These are phyloP conservation scores for Trichogramma dendrolimi DNA, from an alignment of 2,888 invertebrate genomes.

Conservation along the genomic window DNA sequence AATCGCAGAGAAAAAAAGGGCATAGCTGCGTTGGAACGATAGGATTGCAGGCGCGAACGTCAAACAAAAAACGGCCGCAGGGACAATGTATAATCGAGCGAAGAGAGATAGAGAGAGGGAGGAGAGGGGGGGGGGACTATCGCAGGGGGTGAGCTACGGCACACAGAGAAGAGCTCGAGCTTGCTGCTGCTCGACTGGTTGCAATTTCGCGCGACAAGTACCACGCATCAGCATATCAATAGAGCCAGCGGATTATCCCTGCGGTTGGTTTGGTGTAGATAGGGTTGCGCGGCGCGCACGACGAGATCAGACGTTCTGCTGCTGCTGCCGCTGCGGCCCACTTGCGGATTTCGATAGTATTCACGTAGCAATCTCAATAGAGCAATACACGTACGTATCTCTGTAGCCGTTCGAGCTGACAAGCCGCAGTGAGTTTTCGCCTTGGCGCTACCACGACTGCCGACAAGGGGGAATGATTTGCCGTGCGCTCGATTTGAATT, in stretches of 20 bases:
- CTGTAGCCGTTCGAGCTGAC: too few relatives aligned
- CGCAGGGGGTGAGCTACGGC: slow-evolving; percentile 39
- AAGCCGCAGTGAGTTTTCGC: too few relatives aligned
- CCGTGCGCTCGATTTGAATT: too few relatives aligned
- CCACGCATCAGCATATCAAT: slow-evolving; percentile 53
- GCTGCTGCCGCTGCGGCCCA: not conserved
- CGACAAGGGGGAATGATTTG: too few relatives aligned
- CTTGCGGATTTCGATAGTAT: too few relatives aligned
- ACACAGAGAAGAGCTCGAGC: slow-evolving; percentile 46
- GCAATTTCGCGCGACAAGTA: slow-evolving; percentile 54
- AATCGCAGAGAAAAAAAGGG: not conserved
- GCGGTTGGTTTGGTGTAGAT: slow-evolving; percentile 50
- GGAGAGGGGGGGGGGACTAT: slow-evolving; percentile 10
- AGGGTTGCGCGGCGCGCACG: slow-evolving; percentile 43
- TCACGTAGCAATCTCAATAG: too few relatives aligned
- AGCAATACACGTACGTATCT: too few relatives aligned
- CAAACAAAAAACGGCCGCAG: slow-evolving; percentile 33
- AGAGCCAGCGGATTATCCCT: slow-evolving; percentile 43
- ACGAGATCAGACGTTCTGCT: slow-evolving; percentile 20
- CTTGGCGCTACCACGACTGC: too few relatives aligned
- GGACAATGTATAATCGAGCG: slow-evolving; percentile 31
- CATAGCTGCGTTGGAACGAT: slow-evolving; percentile 38
- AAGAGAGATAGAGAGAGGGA: slow-evolving; percentile 14
- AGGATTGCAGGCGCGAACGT: slow-evolving; percentile 36
- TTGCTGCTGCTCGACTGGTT: slow-evolving; percentile 38